These are phyloP conservation scores for Gadus chalcogrammus DNA, from an alignment of 2,113 vertebrate species.

Conservation along the genomic window DNA sequence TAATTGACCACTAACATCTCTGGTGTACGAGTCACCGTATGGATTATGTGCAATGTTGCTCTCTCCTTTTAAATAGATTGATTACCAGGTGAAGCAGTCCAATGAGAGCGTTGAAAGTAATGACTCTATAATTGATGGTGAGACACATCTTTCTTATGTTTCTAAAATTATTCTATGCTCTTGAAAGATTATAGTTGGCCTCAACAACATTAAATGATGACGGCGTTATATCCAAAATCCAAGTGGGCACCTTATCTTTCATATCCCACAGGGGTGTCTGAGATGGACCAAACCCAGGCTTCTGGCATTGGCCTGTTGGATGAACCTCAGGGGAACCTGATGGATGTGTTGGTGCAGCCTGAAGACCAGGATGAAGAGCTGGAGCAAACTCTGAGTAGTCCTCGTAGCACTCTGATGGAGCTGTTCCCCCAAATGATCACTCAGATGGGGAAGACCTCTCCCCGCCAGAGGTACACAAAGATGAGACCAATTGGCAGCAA, in stretches of 20 bases:
- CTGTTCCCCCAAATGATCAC: slow-evolving; percentile 68
- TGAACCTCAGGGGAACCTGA: slow-evolving; percentile 20
- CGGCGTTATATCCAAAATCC: no score
- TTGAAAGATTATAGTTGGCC: no score
- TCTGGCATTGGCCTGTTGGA: slow-evolving; percentile 17
- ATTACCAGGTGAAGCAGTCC: slow-evolving; percentile 30
- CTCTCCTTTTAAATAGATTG: not conserved
- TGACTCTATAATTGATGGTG: not conserved
- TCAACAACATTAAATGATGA: no score
- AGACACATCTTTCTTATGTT: not conserved
- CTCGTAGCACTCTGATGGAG: slow-evolving; percentile 51
- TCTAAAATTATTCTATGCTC: no score
- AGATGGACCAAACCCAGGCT: slow-evolving; percentile 13
- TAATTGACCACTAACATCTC: slow-evolving; percentile 6
- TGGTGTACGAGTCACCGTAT: not conserved
- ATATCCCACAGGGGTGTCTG: slow-evolving; percentile 24
- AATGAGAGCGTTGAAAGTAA: not conserved
- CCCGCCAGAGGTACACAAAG: slow-evolving; percentile 57
- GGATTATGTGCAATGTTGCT: not conserved
- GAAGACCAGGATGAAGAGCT: slow-evolving; percentile 63
- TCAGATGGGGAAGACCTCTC: slow-evolving; percentile 50
- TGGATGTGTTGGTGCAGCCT: slow-evolving; percentile 22
- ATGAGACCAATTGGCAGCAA: slow-evolving; percentile 41
- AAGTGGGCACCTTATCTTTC: not conserved
- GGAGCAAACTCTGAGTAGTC: slow-evolving; percentile 58